Base-by-base conservation (phyloP, 1,140 invertebrate species). In the Drosophila ironensis region DNA sequence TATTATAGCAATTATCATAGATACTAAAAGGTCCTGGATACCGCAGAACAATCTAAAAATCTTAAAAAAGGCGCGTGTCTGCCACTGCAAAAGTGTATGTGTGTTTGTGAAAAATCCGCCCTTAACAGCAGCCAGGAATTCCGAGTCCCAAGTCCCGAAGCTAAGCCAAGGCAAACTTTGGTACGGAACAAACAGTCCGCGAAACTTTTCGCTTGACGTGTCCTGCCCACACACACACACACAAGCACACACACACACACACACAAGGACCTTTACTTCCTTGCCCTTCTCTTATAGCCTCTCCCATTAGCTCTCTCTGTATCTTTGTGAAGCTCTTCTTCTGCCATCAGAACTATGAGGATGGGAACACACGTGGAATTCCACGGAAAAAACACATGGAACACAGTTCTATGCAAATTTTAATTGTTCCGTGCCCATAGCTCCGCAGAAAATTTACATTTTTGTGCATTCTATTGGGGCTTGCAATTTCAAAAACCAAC, bases 101-200 rank as follows among this genome's bases (percentile, higher is more conserved):
- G 37, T 41, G 19, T 59, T 42, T 52, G 40, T 74, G 67, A 70
- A 67, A 82, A 84, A 70, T 74, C 69, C 73, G 73, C 80, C 75
- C 75, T 70, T 67, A 54, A 82, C 28, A 61, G 66, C 38, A 61
- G 67, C 53, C 50, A 35, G 46, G 27, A 60, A 42, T 46, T 38
- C 19, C 11, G 24, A 47, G 35, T 56, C 52, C 19, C 11, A 19
- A 47, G 35, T 56, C 52, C 51, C 52, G 64, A 70, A 80, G 75
- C 74, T 74, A 77, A 84, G 46, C 59, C 78, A 78, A 82, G 73
- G 40, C 37, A 78, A 84, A 84, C 53, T 86, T 84, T 73, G 78
- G 78, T 84, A 84, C 75, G 75, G 30, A 53, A 37, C n/a, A 56
- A 52, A 28, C 20, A 35, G 27, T n/a, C 12, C 54, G 44, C 22